Evolutionary conservation across 2,888 invertebrate species (phyloP).

Genomic region (Imbricaverruca yamaguchii): DNA sequence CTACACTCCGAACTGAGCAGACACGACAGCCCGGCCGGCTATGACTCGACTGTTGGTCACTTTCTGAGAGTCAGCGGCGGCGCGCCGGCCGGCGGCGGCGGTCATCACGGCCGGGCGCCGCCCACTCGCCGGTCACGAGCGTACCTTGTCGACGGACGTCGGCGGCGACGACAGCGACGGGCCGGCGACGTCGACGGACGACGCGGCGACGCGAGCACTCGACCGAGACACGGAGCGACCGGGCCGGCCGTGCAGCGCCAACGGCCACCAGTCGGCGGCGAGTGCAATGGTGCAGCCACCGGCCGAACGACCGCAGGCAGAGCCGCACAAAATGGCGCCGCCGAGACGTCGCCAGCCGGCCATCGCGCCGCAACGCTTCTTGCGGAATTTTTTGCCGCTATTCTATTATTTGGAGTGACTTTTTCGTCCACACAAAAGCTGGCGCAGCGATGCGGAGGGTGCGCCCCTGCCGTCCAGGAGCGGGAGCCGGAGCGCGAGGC

Average conservation of each 20-base stretch:
- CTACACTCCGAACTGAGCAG: too few relatives aligned
- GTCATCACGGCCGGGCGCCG: background rate
- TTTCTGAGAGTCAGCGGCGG: background rate
- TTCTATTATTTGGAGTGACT: slow-evolving; percentile 20
- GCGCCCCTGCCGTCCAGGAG: background rate
- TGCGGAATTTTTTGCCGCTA: background rate
- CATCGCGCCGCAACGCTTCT: background rate
- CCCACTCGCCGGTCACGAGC: background rate
- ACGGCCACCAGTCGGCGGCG: background rate
- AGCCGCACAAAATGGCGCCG: slow-evolving; percentile 14
- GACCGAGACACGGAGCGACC: background rate
- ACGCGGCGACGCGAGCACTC: background rate
- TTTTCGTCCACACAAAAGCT: background rate
- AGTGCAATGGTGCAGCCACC: slow-evolving; percentile 1
- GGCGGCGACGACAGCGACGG: background rate
- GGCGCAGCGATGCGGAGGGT: background rate
- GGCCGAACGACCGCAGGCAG: background rate
- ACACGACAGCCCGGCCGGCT: background rate
- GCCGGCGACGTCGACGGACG: background rate
- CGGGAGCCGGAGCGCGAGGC: background rate
- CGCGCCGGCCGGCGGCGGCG: background rate
- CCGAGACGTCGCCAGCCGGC: background rate
- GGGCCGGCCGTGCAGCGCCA: too few relatives aligned
- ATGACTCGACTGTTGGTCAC: background rate
- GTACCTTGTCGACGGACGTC: background rate